A percentile compares a stretch with the other conserved stretches of the same genome.
Evolutionary conservation across 2,113 vertebrate genomes (phyloP).

Genomic region (Rhea pennata): DNA sequence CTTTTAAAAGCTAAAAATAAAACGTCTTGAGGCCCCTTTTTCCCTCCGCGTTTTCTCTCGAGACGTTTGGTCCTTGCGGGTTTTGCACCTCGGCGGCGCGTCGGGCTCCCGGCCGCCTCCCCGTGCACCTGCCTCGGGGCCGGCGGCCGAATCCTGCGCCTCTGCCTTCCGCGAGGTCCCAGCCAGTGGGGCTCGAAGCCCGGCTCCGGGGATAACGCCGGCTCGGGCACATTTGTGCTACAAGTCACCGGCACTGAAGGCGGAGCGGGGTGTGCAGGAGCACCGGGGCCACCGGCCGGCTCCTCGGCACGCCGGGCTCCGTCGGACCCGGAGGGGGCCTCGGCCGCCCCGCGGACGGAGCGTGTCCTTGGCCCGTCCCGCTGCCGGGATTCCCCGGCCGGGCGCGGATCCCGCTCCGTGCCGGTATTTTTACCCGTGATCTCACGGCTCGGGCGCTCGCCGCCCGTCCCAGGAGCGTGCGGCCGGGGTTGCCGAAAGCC

Average conservation of each 20-base stretch:
- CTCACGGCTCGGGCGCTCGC: background rate
- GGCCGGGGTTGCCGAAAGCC: too few relatives aligned
- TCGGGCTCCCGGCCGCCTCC: background rate
- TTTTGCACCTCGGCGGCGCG: background rate
- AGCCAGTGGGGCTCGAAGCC: too few relatives aligned
- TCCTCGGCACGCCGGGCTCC: background rate
- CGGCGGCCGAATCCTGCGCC: background rate
- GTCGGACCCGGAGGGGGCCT: background rate
- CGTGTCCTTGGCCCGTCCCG: background rate
- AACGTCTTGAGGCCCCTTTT: slow-evolving; percentile 16
- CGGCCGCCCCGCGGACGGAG: too few relatives aligned
- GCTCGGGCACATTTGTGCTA: background rate
- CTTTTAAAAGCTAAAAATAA: slow-evolving; percentile 69
- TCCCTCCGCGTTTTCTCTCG: slow-evolving; percentile 2
- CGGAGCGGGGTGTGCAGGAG: background rate
- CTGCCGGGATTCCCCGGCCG: rapidly evolving
- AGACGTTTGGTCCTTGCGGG: background rate
- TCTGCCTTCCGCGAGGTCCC: too few relatives aligned
- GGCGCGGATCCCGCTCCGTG: background rate
- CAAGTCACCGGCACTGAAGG: slow-evolving; percentile 42
- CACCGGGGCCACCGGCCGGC: background rate
- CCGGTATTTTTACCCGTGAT: background rate
- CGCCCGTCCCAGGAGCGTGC: background rate
- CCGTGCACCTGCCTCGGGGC: background rate
- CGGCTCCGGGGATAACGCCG: too few relatives aligned